These are phyloP conservation scores for Oophaga sylvatica DNA, from an alignment of 2,797 vertebrate species.

Conservation along the genomic window DNA sequence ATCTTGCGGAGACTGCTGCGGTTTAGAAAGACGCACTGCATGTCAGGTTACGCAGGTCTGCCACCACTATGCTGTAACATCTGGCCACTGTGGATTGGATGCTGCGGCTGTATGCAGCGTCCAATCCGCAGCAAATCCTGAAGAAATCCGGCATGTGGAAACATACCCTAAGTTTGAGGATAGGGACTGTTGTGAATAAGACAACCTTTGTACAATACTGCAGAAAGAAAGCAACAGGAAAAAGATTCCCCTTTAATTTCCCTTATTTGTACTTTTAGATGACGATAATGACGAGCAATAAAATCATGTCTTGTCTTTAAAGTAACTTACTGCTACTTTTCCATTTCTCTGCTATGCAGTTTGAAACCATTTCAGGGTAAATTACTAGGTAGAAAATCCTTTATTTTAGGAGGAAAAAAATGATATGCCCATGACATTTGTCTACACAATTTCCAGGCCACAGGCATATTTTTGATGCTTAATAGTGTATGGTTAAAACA, in stretches of 20 bases:
- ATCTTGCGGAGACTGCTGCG: no score
- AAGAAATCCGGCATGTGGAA: no score
- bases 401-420: constrained; percentile 24
- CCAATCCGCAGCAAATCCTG: no score
- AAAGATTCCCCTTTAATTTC: neutral
- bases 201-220: no score
- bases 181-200: neutral
- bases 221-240: neutral
- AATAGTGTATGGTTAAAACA: constrained; percentile 44
- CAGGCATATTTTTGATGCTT: constrained; percentile 25
- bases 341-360: neutral
- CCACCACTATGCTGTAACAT: no score
- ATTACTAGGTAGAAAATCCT: constrained; percentile 45
- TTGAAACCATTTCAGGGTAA: constrained; percentile 19
- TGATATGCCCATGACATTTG: constrained; percentile 26
- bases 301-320: neutral
- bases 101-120: no score
- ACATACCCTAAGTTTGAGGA: neutral
- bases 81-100: no score
- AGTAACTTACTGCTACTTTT: neutral
- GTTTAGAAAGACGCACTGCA: no score
- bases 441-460: constrained; percentile 42
- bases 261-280: neutral
- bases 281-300: neutral
- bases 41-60: no score